Base-by-base conservation (phyloP, 2,888 invertebrate species). In the Panzeria rudis region DNA sequence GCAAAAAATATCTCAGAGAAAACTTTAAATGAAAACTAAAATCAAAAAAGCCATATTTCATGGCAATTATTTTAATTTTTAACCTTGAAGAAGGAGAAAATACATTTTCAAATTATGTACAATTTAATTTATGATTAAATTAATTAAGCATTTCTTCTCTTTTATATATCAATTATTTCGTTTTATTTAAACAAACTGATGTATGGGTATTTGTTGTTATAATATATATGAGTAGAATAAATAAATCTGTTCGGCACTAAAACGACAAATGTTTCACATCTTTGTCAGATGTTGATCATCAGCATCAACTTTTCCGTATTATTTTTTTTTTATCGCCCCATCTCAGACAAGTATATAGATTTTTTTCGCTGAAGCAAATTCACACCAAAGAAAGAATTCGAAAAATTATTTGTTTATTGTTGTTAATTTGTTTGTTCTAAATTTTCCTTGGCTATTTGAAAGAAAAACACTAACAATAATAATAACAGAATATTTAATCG, bases 241-340 rank as follows among this genome's bases (percentile, higher is more conserved):
- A 29, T 20, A 47, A 47, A 44, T 44, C 2, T 76, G n/a, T 62
- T 68, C 66, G 20, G 47, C 69, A 69, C 47, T 59, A 66, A 69
- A 61, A 83, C 44, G 79, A 80, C 79, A 83, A 76, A 61, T 83
- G 76, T 76, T 76, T 76, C n/a, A 71, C 59, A 80, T 83, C 54
- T 50, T 54, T 79, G 77, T 69, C 78, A 71, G 82, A 47, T 73
- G 62, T 59, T 75, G 7, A 75, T 76, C 71, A 76, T 41, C 64
- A 76, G 52, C 29, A 61, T 76, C 25, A 64, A 20, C 9, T 23
- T 20, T 41, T 41, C 8, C 35, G 3, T 38, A 38, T 61, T 23
- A n/a, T n/a, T 44, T 15, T 15, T n/a, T 17, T 8, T 11, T 50
- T 20, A 8, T 5, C 59, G 15, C 52, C 47, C 41, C 64, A 56